Evolutionary conservation across 2,888 invertebrate genomes (phyloP).

Genomic region (Sialis fuliginosa): DNA sequence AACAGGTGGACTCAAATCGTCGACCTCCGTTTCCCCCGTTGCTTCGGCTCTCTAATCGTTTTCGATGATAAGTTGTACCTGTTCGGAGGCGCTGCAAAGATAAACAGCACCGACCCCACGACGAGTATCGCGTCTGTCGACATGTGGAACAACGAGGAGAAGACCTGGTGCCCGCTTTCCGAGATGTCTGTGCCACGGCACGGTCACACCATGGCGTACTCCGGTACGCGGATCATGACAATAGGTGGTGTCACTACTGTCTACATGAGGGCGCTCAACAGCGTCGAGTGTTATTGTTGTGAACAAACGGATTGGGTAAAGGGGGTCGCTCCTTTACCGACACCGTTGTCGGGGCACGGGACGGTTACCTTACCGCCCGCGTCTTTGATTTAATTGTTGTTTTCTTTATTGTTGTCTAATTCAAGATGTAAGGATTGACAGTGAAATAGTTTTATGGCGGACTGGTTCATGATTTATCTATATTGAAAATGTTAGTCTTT

Average conservation of each 20-base stretch:
- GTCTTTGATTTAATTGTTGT: slow-evolving; percentile 12
- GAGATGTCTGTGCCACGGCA: slow-evolving; percentile 46
- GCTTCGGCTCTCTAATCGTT: slow-evolving; percentile 30
- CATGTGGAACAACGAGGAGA: slow-evolving; percentile 35
- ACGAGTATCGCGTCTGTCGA: slow-evolving; percentile 41
- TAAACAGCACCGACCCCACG: slow-evolving; percentile 33
- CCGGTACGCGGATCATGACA: slow-evolving; percentile 44
- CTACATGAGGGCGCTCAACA: slow-evolving; percentile 42
- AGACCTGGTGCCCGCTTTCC: slow-evolving; percentile 37
- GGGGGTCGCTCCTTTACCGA: slow-evolving; percentile 40
- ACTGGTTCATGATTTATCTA: too few relatives aligned
- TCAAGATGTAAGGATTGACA: neutral
- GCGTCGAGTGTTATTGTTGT: slow-evolving; percentile 47
- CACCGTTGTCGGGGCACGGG: slow-evolving; percentile 41
- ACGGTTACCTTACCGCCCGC: slow-evolving; percentile 28
- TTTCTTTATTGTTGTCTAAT: slow-evolving; percentile 1
- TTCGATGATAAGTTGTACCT: slow-evolving; percentile 42
- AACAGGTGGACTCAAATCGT: slow-evolving; percentile 39
- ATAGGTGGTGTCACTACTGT: slow-evolving; percentile 48
- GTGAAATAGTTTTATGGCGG: too few relatives aligned
- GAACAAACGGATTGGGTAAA: slow-evolving; percentile 38
- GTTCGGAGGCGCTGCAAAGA: slow-evolving; percentile 47
- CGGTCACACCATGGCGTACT: slow-evolving; percentile 42
- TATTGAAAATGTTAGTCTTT: too few relatives aligned
- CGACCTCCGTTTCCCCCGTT: slow-evolving; percentile 33